These are phyloP conservation scores for Heterotilapia buettikoferi DNA, from an alignment of 2,113 vertebrate genomes.

Conservation along the genomic window DNA sequence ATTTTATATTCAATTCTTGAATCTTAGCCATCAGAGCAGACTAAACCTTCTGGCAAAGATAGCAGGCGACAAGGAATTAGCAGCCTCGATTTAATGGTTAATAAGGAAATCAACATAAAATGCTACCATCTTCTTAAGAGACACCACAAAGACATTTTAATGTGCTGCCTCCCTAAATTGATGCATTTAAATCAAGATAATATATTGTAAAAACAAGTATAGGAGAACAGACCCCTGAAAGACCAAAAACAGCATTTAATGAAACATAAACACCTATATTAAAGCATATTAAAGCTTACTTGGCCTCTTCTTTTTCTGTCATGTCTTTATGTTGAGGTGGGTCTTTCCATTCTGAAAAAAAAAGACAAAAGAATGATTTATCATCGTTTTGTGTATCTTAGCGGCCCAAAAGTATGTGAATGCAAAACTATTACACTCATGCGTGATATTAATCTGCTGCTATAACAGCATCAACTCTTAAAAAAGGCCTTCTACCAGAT, in stretches of 20 bases:
- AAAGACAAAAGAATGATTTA: background rate
- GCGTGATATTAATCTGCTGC: background rate
- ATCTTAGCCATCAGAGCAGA: background rate
- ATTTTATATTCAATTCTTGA: background rate
- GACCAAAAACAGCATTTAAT: background rate
- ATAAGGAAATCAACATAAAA: background rate
- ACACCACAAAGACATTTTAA: background rate
- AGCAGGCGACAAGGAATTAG: background rate
- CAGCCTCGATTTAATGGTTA: background rate
- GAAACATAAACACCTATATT: background rate
- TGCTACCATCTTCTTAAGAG: background rate
- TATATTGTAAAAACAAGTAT: background rate
- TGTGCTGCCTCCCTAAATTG: background rate
- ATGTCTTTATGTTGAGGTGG: constrained; percentile 55
- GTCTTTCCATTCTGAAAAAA: constrained; percentile 67
- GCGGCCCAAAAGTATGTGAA: background rate
- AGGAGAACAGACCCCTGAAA: background rate
- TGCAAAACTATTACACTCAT: background rate
- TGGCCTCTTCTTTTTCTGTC: constrained; percentile 74
- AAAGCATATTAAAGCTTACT: constrained; percentile 33
- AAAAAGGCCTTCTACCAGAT: background rate
- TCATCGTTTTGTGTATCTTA: background rate
- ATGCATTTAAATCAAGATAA: background rate
- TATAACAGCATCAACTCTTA: background rate
- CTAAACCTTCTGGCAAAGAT: background rate